Base-by-base conservation (phyloP, 2,113 vertebrate genomes). In the Otocyon megalotis region DNA sequence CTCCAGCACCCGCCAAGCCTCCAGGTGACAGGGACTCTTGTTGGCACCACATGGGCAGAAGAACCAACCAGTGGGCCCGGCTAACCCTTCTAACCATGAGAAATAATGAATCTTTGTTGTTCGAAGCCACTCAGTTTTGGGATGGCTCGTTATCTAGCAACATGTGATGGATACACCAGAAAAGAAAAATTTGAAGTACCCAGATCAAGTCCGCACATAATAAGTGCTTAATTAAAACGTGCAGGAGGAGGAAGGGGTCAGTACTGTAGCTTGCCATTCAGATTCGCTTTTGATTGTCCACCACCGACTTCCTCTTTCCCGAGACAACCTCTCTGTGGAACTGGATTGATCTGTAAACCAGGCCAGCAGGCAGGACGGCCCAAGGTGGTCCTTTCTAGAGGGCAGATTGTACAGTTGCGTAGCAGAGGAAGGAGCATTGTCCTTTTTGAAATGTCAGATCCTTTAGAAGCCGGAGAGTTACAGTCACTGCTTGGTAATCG, bases 401-500 rank as follows among this genome's bases (percentile, higher is more conserved):
- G 80, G 76, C 69, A 87, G 71, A 54, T 2, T 2, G 48, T 63
- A 28, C 60, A 20, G n/a, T 74, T 65, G 63, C 30, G 12, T 0
- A 72, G 80, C 87, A 35, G 60, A 94, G 69, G 71, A 53, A 94
- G 69, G 71, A 53, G 20, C 92, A 48, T 88, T 96, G 71, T 97
- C 63, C 84, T 90, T 87, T 88, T 53, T 71, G 81, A 96, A 96
- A 90, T 54, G 63, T 62, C 69, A 82, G 71, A 11, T 63, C 76
- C 10, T 98, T 96, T 93, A 56, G 53, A 85, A 82, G 77, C 90
- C 50, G 20, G 43, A 65, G 86, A 96, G 84, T 90, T 85, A 71
- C 5, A 82, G 69, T n/a, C 65, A 7, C 30, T 15, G 83, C 32
- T 69, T 94, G 76, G 90, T 96, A 88, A 90, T 96, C 79, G 71